Conservation (phyloP, 2,113 vertebrate genomes). For the Petrocephalus zakoni region DNA sequence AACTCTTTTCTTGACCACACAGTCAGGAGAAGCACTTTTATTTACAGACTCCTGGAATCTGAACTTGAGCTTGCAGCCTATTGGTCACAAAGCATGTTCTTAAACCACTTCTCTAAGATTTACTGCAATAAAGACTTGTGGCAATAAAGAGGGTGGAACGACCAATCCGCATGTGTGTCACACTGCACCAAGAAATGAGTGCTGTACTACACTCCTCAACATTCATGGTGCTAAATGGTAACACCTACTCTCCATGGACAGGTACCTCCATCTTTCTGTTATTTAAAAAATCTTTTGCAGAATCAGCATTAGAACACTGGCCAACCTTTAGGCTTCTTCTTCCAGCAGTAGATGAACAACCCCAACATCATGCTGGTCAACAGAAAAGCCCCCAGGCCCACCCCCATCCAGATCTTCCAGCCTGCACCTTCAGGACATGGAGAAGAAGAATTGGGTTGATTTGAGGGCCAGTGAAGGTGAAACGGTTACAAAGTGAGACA, state of each 20-base stretch:
- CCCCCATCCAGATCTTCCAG: slow-evolving; percentile 32
- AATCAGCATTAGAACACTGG: neutral
- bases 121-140: neutral
- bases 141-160: too few relatives aligned
- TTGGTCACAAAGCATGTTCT: neutral
- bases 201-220: neutral
- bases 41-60: neutral
- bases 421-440: neutral
- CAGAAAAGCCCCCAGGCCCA: neutral
- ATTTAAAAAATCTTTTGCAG: neutral
- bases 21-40: neutral
- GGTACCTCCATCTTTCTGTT: neutral
- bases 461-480: neutral
- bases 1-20: neutral
- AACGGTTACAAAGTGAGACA: neutral
- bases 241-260: neutral
- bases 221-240: neutral
- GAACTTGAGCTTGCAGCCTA: neutral
- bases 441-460: neutral
- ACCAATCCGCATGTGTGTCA: too few relatives aligned
- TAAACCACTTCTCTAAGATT: neutral
- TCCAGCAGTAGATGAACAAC: slow-evolving; percentile 13
- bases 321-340: slow-evolving; percentile 38
- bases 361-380: slow-evolving; percentile 24
- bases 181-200: neutral